Evolutionary conservation across 64 coral and sea anemone species (phyloP), one percentile per base, ranked within the genome.

Genomic region (Cladopsammia gracilis): DNA sequence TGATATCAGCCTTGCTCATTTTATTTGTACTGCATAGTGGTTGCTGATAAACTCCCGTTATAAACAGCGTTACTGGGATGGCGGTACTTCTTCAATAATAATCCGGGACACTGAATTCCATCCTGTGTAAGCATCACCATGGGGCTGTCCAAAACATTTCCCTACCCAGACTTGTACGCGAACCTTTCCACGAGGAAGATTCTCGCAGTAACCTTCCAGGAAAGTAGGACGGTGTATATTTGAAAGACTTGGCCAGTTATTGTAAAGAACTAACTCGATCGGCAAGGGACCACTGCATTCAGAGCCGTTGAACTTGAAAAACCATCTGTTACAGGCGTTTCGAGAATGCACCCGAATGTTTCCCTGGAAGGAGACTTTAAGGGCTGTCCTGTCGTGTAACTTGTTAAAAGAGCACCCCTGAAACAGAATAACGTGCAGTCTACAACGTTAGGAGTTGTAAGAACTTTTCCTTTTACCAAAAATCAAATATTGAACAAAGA

Each of bases 101-200:
- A 87, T 87, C 84, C 84, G 65, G 48, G 84, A 87, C 66, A 87
- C 84, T 70, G 84, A 87, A 25, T 87, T 72, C 67, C 67, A 87
- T 51, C 81, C 81, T 44, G 81, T 85, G 14, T 49, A 51, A 47
- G 81, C 81, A 6, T 85, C 1, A 46, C 59, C 84, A 14, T 5
- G 49, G 51, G 10, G 7, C 13, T 0, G 16, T 20, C 25, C 16
- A 11, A 25, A 4, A 59, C 91, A 93, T 15, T 57, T 73, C 1
- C 91, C 91, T 24, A 93, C 74, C 91, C 91, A 93, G 45, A 87
- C 15, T 93, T 56, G 84, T 78, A 93, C 84, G 19, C 48, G 73
- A 9, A 79, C 74, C 24, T 22, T 61, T 0, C 91, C 91, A 15
- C 24, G 64, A 12, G 62, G 16, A 10, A 93, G 66, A 19, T 87